These are phyloP conservation scores for Chirona hameri DNA, from an alignment of 2,888 invertebrate genomes.

Conservation along the genomic window DNA sequence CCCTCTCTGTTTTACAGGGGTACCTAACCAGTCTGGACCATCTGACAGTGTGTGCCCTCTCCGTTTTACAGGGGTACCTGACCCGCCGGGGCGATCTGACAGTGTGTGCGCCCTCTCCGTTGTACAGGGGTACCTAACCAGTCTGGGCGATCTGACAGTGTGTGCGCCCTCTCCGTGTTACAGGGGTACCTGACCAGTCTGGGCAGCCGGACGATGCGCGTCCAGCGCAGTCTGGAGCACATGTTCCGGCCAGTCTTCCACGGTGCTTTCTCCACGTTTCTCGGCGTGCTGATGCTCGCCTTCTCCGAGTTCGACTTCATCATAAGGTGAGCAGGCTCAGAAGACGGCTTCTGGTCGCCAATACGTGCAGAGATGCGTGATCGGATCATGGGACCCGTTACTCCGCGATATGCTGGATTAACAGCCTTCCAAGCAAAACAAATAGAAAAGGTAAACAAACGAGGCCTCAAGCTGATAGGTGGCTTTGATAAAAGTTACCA, in stretches of 20 bases:
- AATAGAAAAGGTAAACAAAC: too few relatives aligned
- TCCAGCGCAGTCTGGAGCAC: conserved; percentile 76
- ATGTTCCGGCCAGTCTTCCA: conserved; percentile 84
- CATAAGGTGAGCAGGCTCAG: not conserved
- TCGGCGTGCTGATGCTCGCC: conserved; percentile 84
- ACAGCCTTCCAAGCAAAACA: too few relatives aligned
- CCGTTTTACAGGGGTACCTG: not conserved
- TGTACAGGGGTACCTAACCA: not conserved
- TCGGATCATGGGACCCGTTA: too few relatives aligned
- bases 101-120: not conserved
- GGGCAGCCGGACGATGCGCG: conserved; percentile 77
- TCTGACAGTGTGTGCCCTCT: not conserved
- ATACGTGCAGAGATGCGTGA: too few relatives aligned
- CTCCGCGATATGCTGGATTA: too few relatives aligned
- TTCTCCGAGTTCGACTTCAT: conserved; percentile 90
- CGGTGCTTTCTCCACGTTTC: conserved; percentile 79
- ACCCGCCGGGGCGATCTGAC: not conserved
- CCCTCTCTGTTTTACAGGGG: not conserved
- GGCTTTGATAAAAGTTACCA: too few relatives aligned
- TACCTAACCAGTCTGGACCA: not conserved
- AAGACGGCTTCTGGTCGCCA: not conserved
- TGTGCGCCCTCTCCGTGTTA: conserved; percentile 41
- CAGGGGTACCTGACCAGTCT: conserved; percentile 89
- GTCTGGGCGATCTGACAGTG: not conserved
- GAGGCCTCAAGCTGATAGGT: too few relatives aligned